Conservation (phyloP, 1,140 invertebrate genomes). For the Cardiocondyla obscurior region DNA sequence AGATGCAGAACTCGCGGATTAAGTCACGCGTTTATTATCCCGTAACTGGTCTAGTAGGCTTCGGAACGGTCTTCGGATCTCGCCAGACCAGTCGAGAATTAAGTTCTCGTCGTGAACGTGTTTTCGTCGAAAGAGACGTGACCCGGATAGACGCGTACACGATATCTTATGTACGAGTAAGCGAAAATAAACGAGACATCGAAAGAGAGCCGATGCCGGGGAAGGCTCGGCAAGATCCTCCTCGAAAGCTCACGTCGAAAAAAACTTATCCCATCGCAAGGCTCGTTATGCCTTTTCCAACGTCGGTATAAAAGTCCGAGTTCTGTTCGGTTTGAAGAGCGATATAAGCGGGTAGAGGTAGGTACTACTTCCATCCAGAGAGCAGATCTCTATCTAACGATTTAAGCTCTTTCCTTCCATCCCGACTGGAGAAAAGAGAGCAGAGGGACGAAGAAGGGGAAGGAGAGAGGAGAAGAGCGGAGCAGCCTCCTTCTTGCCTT, state of each 20-base stretch:
- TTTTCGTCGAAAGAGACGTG: slow-evolving; percentile 60
- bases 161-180: slow-evolving; percentile 57
- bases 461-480: slow-evolving; percentile 38
- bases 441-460: background rate
- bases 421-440: slow-evolving; percentile 46
- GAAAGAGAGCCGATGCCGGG: slow-evolving; percentile 36
- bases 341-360: slow-evolving; percentile 81
- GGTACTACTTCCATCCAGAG: slow-evolving; percentile 82
- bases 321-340: slow-evolving; percentile 70
- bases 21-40: slow-evolving; percentile 37
- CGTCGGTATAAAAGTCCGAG: slow-evolving; percentile 80
- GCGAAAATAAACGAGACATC: slow-evolving; percentile 48
- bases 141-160: slow-evolving; percentile 57
- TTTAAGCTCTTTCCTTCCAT: slow-evolving; percentile 81
- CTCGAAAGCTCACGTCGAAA: slow-evolving; percentile 75
- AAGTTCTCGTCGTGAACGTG: slow-evolving; percentile 17
- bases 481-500: slow-evolving; percentile 3
- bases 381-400: slow-evolving; percentile 84
- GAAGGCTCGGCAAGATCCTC: slow-evolving; percentile 13
- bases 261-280: slow-evolving; percentile 84
- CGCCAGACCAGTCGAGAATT: slow-evolving; percentile 39
- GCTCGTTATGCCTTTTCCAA: slow-evolving; percentile 80
- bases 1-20: background rate
- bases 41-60: slow-evolving; percentile 35
- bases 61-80: background rate